A percentile compares a stretch with the other conserved stretches of the same genome.
Evolutionary conservation across 2,113 vertebrate species (phyloP).

Genomic region (Anolis sagrei): DNA sequence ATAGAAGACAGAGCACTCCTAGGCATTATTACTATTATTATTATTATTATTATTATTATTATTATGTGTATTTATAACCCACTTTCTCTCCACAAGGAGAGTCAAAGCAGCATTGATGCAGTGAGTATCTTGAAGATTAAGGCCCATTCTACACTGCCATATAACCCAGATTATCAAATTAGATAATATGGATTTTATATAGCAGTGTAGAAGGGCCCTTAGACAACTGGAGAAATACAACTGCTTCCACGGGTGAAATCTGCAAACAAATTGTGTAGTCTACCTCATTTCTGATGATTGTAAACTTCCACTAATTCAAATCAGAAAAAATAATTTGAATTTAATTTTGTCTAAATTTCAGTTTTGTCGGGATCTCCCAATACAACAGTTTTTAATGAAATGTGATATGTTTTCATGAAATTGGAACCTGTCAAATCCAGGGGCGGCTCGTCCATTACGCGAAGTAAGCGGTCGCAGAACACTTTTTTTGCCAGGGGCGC

Average conservation of each 20-base stretch:
- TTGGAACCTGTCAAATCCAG: neutral
- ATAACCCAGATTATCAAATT: too few species aligned
- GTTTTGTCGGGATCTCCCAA: neutral
- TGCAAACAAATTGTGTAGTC: neutral
- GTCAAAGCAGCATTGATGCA: neutral
- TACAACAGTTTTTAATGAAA: neutral
- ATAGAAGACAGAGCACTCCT: constrained; percentile 6
- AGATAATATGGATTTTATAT: too few species aligned
- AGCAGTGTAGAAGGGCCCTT: neutral
- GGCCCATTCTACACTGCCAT: too few species aligned
- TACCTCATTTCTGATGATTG: neutral
- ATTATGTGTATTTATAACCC: too few species aligned
- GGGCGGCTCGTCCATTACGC: too few species aligned
- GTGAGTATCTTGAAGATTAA: constrained; percentile 18
- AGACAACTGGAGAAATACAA: constrained; percentile 11
- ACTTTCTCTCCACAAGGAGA: too few species aligned
- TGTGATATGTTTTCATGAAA: neutral
- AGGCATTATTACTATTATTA: neutral
- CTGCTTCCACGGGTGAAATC: neutral
- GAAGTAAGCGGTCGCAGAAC: too few species aligned
- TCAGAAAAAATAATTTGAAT: neutral
- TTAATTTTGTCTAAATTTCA: neutral
- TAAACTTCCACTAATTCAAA: neutral
- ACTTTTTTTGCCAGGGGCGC: too few species aligned
- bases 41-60: too few species aligned